Evolutionary conservation across 2,888 invertebrate genomes (phyloP), one percentile per base, ranked within the genome.

Genomic region (Brachylomia viminalis): DNA sequence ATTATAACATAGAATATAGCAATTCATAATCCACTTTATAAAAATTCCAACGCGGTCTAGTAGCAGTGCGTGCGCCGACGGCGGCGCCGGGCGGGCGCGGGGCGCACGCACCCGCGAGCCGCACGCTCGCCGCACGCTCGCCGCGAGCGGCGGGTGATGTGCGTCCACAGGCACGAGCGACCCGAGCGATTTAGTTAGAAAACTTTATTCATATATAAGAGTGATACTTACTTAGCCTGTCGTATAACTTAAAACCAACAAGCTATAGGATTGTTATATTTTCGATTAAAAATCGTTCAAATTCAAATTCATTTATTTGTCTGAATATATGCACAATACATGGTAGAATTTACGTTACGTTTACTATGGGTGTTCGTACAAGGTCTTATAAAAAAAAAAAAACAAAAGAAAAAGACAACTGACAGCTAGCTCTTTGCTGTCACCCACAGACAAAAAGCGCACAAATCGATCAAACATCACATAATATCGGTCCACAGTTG

Each of bases 401-500:
- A 58, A 58, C 30, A 59, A 30, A 33, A 59, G 58, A 11, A 27
- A 23, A 4, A 33, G n/a, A 38, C 6, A 64, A 27, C 10, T n/a
- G 17, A 23, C 61, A 45, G 23, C 61, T 59, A 6, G 0, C 20
- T 58, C 30, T 33, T 17, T 23, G n/a, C 33, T 30, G 8, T 54
- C 47, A 68, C 27, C 5, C 17, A 0, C 38, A 42, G 23, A 69
- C 68, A 82, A 56, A 80, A 76, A 54, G 52, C 58, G 1, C 1
- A 17, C 23, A 33, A 38, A 82, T 68, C 56, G 80, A 74, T 80
- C 82, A 75, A 84, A 75, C 49, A 52, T 58, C 20, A 62, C 59
- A 62, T 47, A 10, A 58, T 33, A 69, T 66, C 23, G 61, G 61
- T 45, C n/a, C 68, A 71, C 75, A 68, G 75, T 84, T 80, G 68